Evolutionary conservation across 2,888 invertebrate genomes (phyloP), one percentile per base, ranked within the genome.

Genomic region (Mycalesis mineus): DNA sequence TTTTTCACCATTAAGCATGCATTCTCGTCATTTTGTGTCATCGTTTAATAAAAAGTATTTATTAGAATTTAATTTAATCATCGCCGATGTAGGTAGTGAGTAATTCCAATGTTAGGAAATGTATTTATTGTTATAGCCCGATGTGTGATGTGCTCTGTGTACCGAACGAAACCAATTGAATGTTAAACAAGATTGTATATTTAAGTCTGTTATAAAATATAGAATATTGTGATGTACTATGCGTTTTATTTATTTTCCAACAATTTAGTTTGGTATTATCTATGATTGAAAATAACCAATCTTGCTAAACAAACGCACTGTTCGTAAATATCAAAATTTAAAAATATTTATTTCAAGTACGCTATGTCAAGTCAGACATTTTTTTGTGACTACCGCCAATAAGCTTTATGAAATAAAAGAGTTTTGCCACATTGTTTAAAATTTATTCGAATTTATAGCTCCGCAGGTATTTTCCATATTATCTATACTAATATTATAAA

Each of bases 151-250:
- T 77, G 74, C 77, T 79, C 54, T 72, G 69, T 75, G 75, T 80
- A 75, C 75, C 68, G 70, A 73, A 73, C 68, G 69, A 79, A 77
- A 80, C 77, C 77, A 77, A 75, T 80, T 80, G 70, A 80, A 82
- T 84, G 85, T 83, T 86, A 79, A 74, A 64, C 70, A 74, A 82
- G 75, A 84, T 79, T 80, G 86, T 88, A 84, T 88, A 22, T 85
- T 42, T 83, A 82, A 88, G 86, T 88, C 86, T 89, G 88, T 88
- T 89, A 85, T 81, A 75, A 79, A 75, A 79, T 81, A 81, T 84
- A 86, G 79, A 84, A 69, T 71, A 70, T 72, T 77, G 74, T 82
- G 81, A 82, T 74, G 73, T 65, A 56, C 41, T 11, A 49, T 44
- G 65, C 63, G 63, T 77, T 77, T 79, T 65, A 71, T 77, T 79